Evolutionary conservation across 1,140 invertebrate species (phyloP).

Genomic region (Pantala flavescens): DNA sequence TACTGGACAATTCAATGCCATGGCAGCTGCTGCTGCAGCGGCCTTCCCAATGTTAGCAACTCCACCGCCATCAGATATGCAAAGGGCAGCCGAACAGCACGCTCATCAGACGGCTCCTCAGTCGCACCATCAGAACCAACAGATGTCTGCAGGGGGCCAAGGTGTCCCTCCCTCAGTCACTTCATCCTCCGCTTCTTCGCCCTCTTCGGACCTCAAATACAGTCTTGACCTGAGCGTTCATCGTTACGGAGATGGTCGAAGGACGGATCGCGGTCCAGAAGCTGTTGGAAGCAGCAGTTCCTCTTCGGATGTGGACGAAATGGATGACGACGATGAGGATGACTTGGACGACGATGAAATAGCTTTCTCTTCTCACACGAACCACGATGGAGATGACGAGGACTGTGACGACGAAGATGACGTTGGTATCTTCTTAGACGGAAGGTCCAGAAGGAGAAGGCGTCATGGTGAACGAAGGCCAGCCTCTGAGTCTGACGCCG

Average conservation of each 20-base stretch:
- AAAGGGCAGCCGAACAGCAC: not conserved
- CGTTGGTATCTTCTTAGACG: conserved; percentile 50
- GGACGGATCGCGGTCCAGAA: conserved; percentile 26
- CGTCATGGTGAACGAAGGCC: conserved; percentile 42
- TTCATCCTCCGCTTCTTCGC: not conserved
- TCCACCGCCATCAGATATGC: not conserved
- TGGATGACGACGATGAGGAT: conserved; percentile 1
- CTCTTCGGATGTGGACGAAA: conserved; percentile 3
- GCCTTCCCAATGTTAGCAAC: not conserved
- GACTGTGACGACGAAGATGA: conserved; percentile 45
- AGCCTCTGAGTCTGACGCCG: conserved; percentile 29
- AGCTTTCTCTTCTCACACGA: conserved; percentile 24
- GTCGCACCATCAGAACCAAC: not conserved
- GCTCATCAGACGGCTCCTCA: not conserved
- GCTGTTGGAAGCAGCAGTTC: conserved; percentile 21
- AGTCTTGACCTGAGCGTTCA: conserved; percentile 44
- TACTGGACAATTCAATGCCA: conserved; percentile 51
- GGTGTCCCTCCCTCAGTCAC: conserved; percentile 12
- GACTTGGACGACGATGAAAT: conserved; percentile 12
- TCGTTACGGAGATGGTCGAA: conserved; percentile 35
- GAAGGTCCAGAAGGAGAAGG: conserved; percentile 52
- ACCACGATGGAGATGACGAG: conserved; percentile 42
- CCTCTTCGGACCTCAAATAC: conserved; percentile 49
- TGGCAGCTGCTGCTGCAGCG: conserved; percentile 36
- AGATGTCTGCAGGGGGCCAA: not conserved